Conservation (phyloP, 1,140 invertebrate genomes). For the Nasonia vitripennis region DNA sequence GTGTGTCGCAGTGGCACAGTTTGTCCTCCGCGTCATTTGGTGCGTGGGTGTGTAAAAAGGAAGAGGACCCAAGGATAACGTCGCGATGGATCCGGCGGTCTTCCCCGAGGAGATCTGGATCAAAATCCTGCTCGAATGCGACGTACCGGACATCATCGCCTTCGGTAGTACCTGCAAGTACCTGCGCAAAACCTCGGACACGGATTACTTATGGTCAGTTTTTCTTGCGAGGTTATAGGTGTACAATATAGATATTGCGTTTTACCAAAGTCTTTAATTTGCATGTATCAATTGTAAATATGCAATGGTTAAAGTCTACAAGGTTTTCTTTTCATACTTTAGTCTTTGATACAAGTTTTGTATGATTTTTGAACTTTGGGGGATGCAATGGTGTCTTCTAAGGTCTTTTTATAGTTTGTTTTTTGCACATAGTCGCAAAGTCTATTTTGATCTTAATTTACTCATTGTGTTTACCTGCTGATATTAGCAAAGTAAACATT, state of each 20-base stretch:
- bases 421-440: not conserved
- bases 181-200: constrained; percentile 71
- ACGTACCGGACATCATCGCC: constrained; percentile 74
- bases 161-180: constrained; percentile 74
- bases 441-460: not conserved
- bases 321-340: no score
- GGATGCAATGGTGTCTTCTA: no score
- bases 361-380: no score
- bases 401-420: not conserved
- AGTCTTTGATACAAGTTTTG: no score
- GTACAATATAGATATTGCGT: not conserved
- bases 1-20: not conserved
- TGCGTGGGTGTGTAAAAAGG: not conserved
- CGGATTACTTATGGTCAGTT: constrained; percentile 73
- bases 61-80: not conserved
- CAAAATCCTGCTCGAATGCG: constrained; percentile 73
- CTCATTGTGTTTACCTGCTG: not conserved
- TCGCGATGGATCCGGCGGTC: constrained; percentile 71
- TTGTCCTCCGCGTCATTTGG: not conserved
- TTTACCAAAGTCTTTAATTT: not conserved
- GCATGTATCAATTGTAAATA: not conserved
- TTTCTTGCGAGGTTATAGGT: constrained; percentile 19
- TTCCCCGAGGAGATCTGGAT: constrained; percentile 75
- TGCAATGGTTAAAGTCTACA: not conserved
- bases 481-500: not conserved